phyloP scores from a whole-genome alignment of 2,113 vertebrate species.

The Nycticebus coucang region DNA sequence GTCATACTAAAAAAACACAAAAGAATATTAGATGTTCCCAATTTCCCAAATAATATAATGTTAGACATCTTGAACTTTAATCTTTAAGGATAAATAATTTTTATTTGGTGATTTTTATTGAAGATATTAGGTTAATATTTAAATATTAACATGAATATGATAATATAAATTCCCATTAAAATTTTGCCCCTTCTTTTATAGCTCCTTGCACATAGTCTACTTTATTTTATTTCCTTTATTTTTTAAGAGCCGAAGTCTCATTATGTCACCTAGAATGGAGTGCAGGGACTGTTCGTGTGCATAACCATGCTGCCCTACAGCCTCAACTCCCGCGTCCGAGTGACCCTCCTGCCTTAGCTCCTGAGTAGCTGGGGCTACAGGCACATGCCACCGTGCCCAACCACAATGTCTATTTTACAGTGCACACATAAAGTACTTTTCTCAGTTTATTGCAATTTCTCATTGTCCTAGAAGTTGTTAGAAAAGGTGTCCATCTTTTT shows the following conservation, averaged over 20 bases:
- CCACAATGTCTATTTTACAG: neutral
- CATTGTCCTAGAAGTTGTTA: neutral
- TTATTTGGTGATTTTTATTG: slow-evolving; percentile 5
- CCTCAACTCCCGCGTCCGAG: neutral
- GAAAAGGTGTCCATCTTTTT: neutral
- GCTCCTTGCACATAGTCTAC: neutral
- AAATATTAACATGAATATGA: neutral
- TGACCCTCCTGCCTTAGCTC: neutral
- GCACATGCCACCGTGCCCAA: neutral
- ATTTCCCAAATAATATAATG: neutral
- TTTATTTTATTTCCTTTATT: neutral
- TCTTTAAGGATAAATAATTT: neutral
- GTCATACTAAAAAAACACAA: neutral
- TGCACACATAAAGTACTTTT: neutral
- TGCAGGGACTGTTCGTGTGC: too few species aligned
- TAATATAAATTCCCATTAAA: neutral
- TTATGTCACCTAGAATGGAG: neutral
- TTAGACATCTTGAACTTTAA: neutral
- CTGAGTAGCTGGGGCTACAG: neutral
- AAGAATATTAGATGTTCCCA: neutral
- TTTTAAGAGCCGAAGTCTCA: neutral
- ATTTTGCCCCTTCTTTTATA: neutral
- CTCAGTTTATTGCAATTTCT: neutral
- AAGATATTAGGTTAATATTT: neutral
- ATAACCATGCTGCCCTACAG: neutral